Evolutionary conservation across 30 jellyfish, hydroid and myxozoan species (phyloP).

Genomic region (Turritopsis dohrnii): DNA sequence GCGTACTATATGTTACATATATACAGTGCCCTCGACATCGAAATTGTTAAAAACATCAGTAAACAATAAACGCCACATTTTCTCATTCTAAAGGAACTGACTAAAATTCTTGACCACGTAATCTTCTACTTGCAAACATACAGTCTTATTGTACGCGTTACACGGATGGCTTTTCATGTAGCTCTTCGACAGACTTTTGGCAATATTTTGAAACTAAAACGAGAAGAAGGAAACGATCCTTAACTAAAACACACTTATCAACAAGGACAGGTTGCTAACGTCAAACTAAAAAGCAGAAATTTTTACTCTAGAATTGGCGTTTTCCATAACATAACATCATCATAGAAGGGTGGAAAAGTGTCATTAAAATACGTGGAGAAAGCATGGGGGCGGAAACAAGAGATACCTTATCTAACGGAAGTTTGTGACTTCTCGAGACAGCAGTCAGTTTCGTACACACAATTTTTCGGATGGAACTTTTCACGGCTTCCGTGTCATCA

Average conservation of each 20-base stretch:
- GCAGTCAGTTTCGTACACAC: slow-evolving; percentile 18
- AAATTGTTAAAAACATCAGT: too few species aligned
- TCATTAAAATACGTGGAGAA: neutral
- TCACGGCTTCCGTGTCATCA: neutral
- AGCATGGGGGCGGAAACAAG: neutral
- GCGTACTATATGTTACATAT: too few species aligned
- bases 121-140: neutral
- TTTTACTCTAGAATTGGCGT: neutral
- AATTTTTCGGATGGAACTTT: slow-evolving; percentile 1
- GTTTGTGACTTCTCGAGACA: neutral
- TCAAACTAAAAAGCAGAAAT: too few species aligned
- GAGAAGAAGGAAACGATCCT: neutral
- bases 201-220: neutral
- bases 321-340: neutral
- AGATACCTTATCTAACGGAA: neutral
- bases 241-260: neutral
- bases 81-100: neutral
- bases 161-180: neutral
- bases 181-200: neutral
- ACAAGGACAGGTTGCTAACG: neutral
- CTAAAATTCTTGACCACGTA: neutral
- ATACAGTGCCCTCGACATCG: too few species aligned
- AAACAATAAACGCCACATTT: neutral
- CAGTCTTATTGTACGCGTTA: neutral
- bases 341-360: neutral